Evolutionary conservation across 2,888 invertebrate species (phyloP).

Genomic region (Globia sparganii): DNA sequence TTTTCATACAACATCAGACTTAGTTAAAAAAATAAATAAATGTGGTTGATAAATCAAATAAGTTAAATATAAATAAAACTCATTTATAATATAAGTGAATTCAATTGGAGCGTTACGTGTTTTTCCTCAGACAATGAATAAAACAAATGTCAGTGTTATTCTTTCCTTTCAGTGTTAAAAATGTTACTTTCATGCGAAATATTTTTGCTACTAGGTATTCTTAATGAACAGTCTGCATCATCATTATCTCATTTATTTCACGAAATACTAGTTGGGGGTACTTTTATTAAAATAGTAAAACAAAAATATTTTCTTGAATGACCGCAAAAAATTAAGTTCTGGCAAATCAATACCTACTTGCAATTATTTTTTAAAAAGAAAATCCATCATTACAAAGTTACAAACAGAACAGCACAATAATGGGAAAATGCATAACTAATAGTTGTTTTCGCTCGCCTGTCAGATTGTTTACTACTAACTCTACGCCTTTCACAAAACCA

Average conservation of each 20-base stretch:
- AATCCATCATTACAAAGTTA: no score
- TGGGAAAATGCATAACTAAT: no score
- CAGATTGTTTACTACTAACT: no score
- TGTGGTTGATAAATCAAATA: conserved; percentile 26
- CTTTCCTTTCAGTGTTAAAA: not conserved
- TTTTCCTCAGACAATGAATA: conserved; percentile 33
- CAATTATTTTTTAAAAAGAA: no score
- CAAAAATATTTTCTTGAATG: not conserved
- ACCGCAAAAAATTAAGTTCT: not conserved
- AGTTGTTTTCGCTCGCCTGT: no score
- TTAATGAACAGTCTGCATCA: not conserved
- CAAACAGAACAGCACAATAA: no score
- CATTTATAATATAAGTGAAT: conserved; percentile 41
- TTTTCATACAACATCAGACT: not conserved
- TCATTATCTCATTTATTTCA: not conserved
- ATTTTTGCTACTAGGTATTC: not conserved
- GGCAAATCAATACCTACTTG: not conserved
- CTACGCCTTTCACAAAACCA: not conserved
- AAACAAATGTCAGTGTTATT: conserved; percentile 34
- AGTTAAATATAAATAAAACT: conserved; percentile 23
- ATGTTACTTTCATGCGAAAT: conserved; percentile 20
- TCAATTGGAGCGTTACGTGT: conserved; percentile 32
- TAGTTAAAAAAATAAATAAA: conserved; percentile 24
- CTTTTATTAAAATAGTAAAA: not conserved
- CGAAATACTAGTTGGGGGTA: not conserved